Base-by-base conservation (phyloP, 2,888 invertebrate genomes). In the Scaptomyza reducta region DNA sequence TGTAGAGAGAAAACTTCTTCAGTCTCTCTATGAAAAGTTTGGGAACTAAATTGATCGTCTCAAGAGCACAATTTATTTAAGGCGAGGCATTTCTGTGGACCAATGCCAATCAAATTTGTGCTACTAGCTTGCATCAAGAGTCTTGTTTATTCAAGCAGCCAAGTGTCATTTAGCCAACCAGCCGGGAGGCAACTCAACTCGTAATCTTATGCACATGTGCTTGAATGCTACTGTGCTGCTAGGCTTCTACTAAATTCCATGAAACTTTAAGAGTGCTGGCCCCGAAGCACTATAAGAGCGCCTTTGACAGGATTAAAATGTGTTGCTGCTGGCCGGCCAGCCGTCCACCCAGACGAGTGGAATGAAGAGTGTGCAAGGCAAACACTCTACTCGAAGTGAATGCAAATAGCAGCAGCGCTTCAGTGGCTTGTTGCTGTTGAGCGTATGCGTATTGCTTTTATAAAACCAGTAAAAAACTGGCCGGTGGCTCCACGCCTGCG, bases 391-490 rank as follows among this genome's bases (percentile, higher is more conserved):
- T 45, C 55, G 53, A 71, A 87, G 85, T 87, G 81, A 81, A 83
- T 77, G 81, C 87, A 81, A 87, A 87, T 87, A 87, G 29, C 49
- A 72, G 61, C 54, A 40, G 55, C 54, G 68, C 63, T 53, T 55
- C 66, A 73, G 44, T 60, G 71, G 69, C 59, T 62, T 59, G 58
- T 9, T 27, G 2, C 1, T 47, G 60, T 47, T 55, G 55, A 46
- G 50, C 78, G 69, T 79, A 79, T 85, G 82, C 68, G 77, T 85
- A 81, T 74, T 77, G 85, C 87, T 69, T 87, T 84, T 70, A 81
- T 79, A 72, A 71, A 74, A 70, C 68, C 68, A 58, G 84, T 69
- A 79, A 83, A 79, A 74, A 87, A 56, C 46, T 14, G 47, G 14
- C 73, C 61, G 77, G 59, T 49, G 56, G 33, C 41, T 35, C 38